A percentile compares a stretch with the other conserved stretches of the same genome.
Conservation (phyloP, 92 coral and sea anemone genomes). For the Isaurus tuberculatus region DNA sequence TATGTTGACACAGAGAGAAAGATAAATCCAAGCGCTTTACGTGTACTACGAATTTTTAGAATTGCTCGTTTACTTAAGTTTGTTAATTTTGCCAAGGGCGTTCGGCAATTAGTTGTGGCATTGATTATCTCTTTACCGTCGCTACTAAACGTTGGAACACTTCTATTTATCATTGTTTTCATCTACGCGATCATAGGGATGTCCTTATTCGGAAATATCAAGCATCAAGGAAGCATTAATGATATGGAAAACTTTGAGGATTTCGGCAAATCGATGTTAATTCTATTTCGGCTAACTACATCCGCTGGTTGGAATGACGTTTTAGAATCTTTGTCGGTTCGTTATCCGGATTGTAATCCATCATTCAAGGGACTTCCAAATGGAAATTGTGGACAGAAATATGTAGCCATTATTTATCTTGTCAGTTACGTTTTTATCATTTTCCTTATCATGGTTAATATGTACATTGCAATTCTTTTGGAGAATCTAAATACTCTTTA, state of each 20-base stretch:
- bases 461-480: slow-evolving; percentile 93
- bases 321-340: slow-evolving; percentile 76
- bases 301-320: slow-evolving; percentile 97
- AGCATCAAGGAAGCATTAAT: slow-evolving; percentile 82
- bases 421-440: slow-evolving; percentile 84
- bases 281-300: slow-evolving; percentile 88
- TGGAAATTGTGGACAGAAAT: slow-evolving; percentile 84
- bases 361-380: slow-evolving; percentile 61
- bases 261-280: slow-evolving; percentile 80
- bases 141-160: slow-evolving; percentile 86
- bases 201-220: slow-evolving; percentile 90
- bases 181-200: slow-evolving; percentile 96
- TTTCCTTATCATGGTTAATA: slow-evolving; percentile 87
- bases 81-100: slow-evolving; percentile 92
- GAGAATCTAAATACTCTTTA: slow-evolving; percentile 90
- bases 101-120: slow-evolving; percentile 90
- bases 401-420: slow-evolving; percentile 67
- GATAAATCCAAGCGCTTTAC: slow-evolving; percentile 87
- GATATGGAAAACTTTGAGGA: slow-evolving; percentile 93
- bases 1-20: slow-evolving; percentile 63
- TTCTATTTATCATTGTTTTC: slow-evolving; percentile 83
- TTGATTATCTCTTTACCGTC: slow-evolving; percentile 91
- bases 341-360: slow-evolving; percentile 81
- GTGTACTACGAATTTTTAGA: slow-evolving; percentile 93
- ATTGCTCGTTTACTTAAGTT: slow-evolving; percentile 90